These are phyloP conservation scores for Panurus biarmicus DNA, from an alignment of 2,113 vertebrate genomes.

Conservation along the genomic window DNA sequence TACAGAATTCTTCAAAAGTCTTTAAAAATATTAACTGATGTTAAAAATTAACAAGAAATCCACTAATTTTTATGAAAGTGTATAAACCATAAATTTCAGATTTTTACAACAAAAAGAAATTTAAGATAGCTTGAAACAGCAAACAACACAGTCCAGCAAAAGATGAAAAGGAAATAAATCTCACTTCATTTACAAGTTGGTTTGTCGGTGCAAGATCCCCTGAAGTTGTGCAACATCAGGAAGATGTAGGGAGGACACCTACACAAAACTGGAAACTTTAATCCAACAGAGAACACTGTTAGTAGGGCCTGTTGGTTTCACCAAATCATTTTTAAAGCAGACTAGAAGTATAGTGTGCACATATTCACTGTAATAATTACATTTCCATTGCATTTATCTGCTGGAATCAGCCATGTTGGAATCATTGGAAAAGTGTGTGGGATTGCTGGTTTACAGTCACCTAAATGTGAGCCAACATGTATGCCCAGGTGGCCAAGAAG, in stretches of 20 bases:
- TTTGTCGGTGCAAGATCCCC: not conserved
- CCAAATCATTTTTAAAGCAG: not conserved
- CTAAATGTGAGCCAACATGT: not conserved
- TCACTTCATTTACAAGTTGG: not conserved
- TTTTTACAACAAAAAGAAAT: not conserved
- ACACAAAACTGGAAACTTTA: not conserved
- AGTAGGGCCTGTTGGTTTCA: not conserved
- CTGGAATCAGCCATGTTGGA: not conserved
- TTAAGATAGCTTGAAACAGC: not conserved
- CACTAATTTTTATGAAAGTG: not conserved
- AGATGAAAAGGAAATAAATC: not conserved
- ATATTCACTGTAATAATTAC: not conserved
- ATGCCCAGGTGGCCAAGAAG: not conserved
- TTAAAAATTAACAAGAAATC: not conserved
- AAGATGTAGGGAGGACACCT: not conserved
- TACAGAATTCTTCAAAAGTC: not conserved
- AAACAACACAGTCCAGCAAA: not conserved
- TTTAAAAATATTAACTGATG: not conserved
- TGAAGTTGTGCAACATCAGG: rapidly evolving
- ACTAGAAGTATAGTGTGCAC: not conserved
- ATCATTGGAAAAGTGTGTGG: not conserved
- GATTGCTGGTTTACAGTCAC: rapidly evolving
- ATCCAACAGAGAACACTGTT: not conserved
- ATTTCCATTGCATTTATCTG: not conserved
- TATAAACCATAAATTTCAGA: not conserved